These are phyloP conservation scores for Ranitomeya imitator DNA, from an alignment of 2,113 vertebrate genomes.

Conservation along the genomic window DNA sequence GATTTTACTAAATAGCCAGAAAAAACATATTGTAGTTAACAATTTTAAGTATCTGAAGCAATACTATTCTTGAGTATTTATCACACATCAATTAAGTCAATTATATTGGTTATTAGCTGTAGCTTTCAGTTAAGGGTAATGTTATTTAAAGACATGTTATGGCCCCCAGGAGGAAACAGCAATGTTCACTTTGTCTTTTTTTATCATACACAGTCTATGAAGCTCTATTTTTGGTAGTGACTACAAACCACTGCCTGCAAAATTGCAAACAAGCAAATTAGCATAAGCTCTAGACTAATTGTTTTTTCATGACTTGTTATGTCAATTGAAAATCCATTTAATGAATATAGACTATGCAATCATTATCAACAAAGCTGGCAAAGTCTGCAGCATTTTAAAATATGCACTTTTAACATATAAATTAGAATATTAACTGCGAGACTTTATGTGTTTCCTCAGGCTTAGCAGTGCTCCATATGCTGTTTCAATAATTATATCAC, in stretches of 20 bases:
- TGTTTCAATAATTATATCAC: slow-evolving; percentile 57
- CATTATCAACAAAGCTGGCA: slow-evolving; percentile 54
- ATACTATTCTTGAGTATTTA: not conserved
- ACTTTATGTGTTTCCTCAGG: slow-evolving; percentile 48
- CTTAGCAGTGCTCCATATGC: slow-evolving; percentile 58
- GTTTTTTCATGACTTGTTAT: slow-evolving; percentile 40
- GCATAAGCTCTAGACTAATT: slow-evolving; percentile 39
- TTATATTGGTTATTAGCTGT: not conserved
- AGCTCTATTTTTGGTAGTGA: not conserved
- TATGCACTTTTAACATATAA: slow-evolving; percentile 41
- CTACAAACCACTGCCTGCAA: not conserved
- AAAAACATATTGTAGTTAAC: not conserved
- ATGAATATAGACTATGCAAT: slow-evolving; percentile 51
- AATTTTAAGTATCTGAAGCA: not conserved
- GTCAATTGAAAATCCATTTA: slow-evolving; percentile 40
- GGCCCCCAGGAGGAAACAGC: not conserved
- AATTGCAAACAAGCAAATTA: slow-evolving; percentile 26
- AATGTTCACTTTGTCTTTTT: not conserved
- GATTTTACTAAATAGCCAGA: not conserved
- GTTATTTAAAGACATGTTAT: not conserved
- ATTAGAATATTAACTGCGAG: slow-evolving; percentile 36
- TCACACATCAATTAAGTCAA: not conserved
- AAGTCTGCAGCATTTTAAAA: slow-evolving; percentile 47
- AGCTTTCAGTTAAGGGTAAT: not conserved
- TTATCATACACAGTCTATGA: not conserved